phyloP scores from a whole-genome alignment of 2,888 invertebrate species.

The Autographa gamma region DNA sequence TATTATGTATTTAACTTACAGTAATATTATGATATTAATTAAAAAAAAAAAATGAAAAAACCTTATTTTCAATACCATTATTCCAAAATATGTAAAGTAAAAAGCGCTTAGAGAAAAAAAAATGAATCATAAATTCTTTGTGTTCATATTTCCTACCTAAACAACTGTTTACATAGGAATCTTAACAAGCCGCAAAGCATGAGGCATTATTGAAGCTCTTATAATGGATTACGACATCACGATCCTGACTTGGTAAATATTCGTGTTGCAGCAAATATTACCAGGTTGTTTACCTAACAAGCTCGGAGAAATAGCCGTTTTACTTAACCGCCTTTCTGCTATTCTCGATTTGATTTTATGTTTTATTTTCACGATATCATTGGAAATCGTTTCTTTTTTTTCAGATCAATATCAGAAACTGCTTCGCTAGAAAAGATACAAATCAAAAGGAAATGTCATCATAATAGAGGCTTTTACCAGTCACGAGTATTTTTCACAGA shows the following conservation, averaged over 20 bases:
- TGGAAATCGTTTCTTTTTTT: conserved; percentile 14
- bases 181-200: conserved; percentile 10
- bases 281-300: conserved; percentile 67
- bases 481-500: conserved; percentile 63
- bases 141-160: background rate
- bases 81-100: background rate
- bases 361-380: conserved; percentile 11
- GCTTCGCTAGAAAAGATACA: conserved; percentile 20
- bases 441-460: conserved; percentile 49
- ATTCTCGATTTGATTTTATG: conserved; percentile 9
- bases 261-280: conserved; percentile 56
- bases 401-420: conserved; percentile 13
- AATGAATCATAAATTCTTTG: too few species aligned
- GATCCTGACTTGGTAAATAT: conserved; percentile 62
- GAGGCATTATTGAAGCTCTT: conserved; percentile 41
- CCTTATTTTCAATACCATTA: background rate
- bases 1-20: background rate
- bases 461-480: conserved; percentile 55
- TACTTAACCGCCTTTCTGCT: conserved; percentile 7
- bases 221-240: conserved; percentile 70
- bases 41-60: background rate
- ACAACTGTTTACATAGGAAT: conserved; percentile 9
- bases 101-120: too few species aligned
- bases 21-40: too few species aligned
- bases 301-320: conserved; percentile 34